Evolutionary conservation across 2,888 invertebrate genomes (phyloP), one percentile per base, ranked within the genome.

Genomic region (Patella caerulea): DNA sequence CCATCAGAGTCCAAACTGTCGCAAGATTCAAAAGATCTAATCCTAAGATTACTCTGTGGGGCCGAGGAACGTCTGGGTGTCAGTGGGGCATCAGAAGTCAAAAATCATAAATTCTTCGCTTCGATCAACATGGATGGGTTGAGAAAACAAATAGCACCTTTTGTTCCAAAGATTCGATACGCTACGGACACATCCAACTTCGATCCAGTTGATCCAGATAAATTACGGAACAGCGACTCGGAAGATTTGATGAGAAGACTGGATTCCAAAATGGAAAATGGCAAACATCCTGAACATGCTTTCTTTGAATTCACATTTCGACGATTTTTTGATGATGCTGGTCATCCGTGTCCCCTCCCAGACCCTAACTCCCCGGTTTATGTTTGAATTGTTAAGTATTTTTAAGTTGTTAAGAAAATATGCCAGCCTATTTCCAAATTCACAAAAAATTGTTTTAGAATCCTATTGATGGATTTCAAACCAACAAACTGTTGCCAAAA

Each of bases 221-320:
- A 91, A 86, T 82, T 90, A 82, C 73, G 82, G 72, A 83, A 84
- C 53, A 84, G 84, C 79, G 88, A 88, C 79, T 84, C 86, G 0
- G 88, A 88, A 53, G 86, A 87, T n/a, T 85, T 85, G 73, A 81
- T 79, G 29, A 83, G 85, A 29, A 29, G 29, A 29, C 29, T 29
- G 29, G 29, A 29, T 29, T 29, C 29, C 29, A 29, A 29, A 29
- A 29, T 29, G 29, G 29, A 29, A 29, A 29, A 29, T 29, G 90
- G 90, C 73, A 91, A 91, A 78, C 95, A 96, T 83, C 93, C 93
- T 1, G 98, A 97, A 93, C 98, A 98, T 91, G 99, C 98, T 78
- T 99, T 99, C 94, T 98, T 98, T 92, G 99, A 99, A 93, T 99
- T 99, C 93, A 99, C 99, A 69, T 99, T 99, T 93, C 94, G 99